These are phyloP conservation scores for Eleutherodactylus coqui DNA, from an alignment of 2,797 vertebrate species.

Conservation along the genomic window DNA sequence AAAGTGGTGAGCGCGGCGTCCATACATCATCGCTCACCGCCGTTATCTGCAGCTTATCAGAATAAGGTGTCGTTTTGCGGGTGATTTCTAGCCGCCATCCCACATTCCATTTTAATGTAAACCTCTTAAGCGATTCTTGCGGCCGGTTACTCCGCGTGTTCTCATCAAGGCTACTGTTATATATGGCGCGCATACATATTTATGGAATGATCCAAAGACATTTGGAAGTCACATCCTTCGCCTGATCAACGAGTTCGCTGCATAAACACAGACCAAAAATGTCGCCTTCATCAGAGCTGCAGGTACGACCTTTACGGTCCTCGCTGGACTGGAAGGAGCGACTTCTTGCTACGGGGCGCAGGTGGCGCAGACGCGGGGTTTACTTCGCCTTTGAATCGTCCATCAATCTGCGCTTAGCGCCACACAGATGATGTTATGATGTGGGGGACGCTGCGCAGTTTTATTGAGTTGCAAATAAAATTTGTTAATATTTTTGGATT, in stretches of 20 bases:
- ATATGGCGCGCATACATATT: constrained; percentile 80
- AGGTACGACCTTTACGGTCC: neutral
- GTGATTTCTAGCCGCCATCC: constrained; percentile 79
- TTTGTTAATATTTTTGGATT: no score
- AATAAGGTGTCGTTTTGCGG: constrained; percentile 77
- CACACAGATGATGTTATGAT: no score
- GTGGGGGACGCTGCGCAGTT: no score
- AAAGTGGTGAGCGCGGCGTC: constrained; percentile 64
- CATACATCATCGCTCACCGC: constrained; percentile 73
- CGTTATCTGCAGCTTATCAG: constrained; percentile 80
- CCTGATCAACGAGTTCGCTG: constrained; percentile 73
- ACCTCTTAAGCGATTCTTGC: constrained; percentile 75
- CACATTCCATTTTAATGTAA: constrained; percentile 78
- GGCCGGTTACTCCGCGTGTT: constrained; percentile 77
- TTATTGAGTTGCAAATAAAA: no score
- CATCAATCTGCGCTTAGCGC: no score
- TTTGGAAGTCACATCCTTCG: constrained; percentile 80
- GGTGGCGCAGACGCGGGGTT: neutral
- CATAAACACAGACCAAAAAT: constrained; percentile 70
- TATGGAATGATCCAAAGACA: constrained; percentile 81
- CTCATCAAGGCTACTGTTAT: constrained; percentile 83
- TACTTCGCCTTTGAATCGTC: neutral
- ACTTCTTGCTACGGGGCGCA: neutral
- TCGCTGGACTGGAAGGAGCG: neutral
- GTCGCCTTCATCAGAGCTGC: neutral